Base-by-base conservation (phyloP, 30 jellyfish, hydroid and myxozoan genomes). In the Cassiopea andromeda region DNA sequence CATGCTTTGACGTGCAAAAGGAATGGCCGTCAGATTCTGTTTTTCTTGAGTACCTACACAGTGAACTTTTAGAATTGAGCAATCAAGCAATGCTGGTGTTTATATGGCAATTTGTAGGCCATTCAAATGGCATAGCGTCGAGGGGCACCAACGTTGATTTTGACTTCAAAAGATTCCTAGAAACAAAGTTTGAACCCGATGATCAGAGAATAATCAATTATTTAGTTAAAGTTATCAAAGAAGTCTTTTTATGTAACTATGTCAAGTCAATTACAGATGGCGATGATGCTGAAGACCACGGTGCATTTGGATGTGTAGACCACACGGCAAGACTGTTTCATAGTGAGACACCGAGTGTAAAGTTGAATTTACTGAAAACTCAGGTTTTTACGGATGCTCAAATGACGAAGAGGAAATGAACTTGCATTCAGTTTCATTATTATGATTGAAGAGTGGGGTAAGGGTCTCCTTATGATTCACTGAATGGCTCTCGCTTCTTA, bases 21-120 rank as follows among this genome's bases (percentile, higher is more conserved):
- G 96, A 91, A 38, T 94, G 97, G 92, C 94, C 96, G 1, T 81
- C 97, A 14, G 97, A 86, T 54, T 92, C 87, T 0, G 92, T 88
- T 13, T 95, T 82, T 69, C 75, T 58, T 45, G 93, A 87, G 27
- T 83, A 57, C 46, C 73, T 95, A 15, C 94, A 80, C 49, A 58
- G 84, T 46, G 90, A 71, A 43, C 92, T 77, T 7, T 54, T 80
- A 44, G 93, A 92, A 73, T 68, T 92, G 68, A 82, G 92, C 76
- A 43, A 83, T 10, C 89, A 82, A 46, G 91, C 92, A 19, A 76
- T 78, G 59, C 44, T 85, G 85, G 81, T 83, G 75, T 92, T 92
- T 68, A 50, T 93, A 1, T 80, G 87, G 87, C 47, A 48, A 16
- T 86, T 73, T 60, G 87, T 61, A 2, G 83, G 88, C 76, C 92